Percentiles rank a stretch among this genome's conserved stretches.
phyloP scores from a whole-genome alignment of 2,888 invertebrate species.

The Drosophila limbata region DNA sequence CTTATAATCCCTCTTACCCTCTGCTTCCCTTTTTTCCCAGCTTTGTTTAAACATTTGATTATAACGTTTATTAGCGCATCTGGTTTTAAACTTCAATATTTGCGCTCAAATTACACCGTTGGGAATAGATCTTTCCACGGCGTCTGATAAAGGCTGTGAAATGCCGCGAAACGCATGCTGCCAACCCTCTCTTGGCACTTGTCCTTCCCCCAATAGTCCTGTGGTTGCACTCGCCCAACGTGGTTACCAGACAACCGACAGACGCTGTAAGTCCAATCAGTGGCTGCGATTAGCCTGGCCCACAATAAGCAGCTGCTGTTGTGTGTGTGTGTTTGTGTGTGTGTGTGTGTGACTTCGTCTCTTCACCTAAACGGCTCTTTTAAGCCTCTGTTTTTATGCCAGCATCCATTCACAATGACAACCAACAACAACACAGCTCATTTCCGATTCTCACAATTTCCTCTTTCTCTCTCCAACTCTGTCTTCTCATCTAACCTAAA shows the following conservation, averaged over 20 bases:
- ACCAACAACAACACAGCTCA: conserved; percentile 7
- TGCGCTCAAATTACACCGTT: conserved; percentile 70
- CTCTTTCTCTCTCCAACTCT: neutral
- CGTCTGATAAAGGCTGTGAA: conserved; percentile 6
- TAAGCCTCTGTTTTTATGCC: conserved; percentile 25
- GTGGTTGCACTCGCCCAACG: conserved; percentile 18
- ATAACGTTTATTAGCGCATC: conserved; percentile 70
- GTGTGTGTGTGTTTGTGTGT: neutral
- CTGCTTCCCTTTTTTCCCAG: neutral
- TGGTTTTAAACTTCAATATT: conserved; percentile 74
- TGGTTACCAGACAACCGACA: conserved; percentile 44
- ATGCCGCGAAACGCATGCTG: conserved; percentile 26
- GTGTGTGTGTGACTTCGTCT: conserved; percentile 14
- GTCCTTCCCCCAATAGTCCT: neutral
- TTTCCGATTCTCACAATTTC: neutral
- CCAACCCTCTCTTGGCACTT: too few species aligned
- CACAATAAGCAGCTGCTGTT: conserved; percentile 57
- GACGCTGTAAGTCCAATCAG: conserved; percentile 40
- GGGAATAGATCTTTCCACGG: conserved; percentile 49
- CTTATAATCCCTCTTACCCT: conserved; percentile 3
- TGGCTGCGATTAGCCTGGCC: conserved; percentile 54
- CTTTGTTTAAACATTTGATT: conserved; percentile 73
- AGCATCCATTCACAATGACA: conserved; percentile 13
- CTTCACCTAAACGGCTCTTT: conserved; percentile 41
- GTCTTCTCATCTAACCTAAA: neutral